phyloP scores from a whole-genome alignment of 2,797 vertebrate genomes.

The Tenualosa ilisha region DNA sequence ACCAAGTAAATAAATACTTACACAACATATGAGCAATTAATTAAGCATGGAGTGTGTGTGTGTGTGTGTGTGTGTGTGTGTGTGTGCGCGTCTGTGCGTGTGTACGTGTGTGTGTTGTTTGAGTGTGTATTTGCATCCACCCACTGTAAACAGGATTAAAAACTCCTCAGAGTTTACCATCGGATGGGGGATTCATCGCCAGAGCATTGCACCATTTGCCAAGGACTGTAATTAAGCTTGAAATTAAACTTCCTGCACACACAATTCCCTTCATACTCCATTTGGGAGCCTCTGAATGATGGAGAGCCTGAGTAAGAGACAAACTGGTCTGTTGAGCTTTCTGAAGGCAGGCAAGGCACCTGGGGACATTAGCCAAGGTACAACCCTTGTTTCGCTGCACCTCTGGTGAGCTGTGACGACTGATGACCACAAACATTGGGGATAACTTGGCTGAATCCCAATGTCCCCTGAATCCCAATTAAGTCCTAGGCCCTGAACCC shows the following conservation, averaged over 20 bases:
- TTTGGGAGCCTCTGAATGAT: not conserved
- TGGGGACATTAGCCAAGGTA: not conserved
- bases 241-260: slow-evolving; percentile 48
- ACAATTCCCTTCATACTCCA: slow-evolving; percentile 42
- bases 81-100: no score
- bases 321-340: not conserved
- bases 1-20: not conserved
- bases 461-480: no score
- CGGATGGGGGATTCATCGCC: slow-evolving; percentile 38
- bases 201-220: slow-evolving; percentile 43
- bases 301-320: not conserved
- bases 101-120: no score
- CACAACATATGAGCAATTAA: slow-evolving; percentile 34
- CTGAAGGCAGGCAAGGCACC: not conserved
- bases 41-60: slow-evolving; percentile 5
- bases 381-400: not conserved
- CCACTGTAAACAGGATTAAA: slow-evolving; percentile 44
- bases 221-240: slow-evolving; percentile 51
- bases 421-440: not conserved
- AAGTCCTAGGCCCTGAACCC: no score
- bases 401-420: not conserved
- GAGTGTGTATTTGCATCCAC: not conserved
- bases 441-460: no score
- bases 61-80: no score
- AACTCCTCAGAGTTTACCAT: slow-evolving; percentile 37